Evolutionary conservation across 1,140 invertebrate genomes (phyloP).

Genomic region (Anastrepha ludens): DNA sequence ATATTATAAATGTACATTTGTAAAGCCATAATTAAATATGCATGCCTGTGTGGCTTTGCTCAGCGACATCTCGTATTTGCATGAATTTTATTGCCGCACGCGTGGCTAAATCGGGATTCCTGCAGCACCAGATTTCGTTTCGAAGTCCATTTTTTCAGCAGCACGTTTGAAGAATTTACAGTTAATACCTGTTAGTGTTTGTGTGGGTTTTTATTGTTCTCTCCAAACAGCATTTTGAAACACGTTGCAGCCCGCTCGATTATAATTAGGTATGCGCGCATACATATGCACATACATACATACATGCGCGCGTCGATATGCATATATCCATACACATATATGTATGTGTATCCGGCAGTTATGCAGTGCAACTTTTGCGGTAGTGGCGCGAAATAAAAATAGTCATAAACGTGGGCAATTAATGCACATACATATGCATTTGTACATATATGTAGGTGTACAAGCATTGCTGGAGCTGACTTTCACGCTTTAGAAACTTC

Average conservation of each 20-base stretch:
- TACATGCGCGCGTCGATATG: neutral
- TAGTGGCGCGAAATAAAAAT: too few relatives aligned
- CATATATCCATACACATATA: neutral
- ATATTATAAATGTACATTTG: too few relatives aligned
- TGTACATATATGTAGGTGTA: neutral
- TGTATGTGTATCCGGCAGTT: neutral
- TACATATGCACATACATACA: neutral
- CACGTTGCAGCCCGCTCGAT: neutral
- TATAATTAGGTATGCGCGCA: neutral
- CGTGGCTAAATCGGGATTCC: neutral
- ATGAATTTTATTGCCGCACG: constrained; percentile 46
- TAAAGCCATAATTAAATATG: too few relatives aligned
- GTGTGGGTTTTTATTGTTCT: constrained; percentile 12
- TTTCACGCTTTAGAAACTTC: too few relatives aligned
- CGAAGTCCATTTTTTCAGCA: constrained; percentile 39
- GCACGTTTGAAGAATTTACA: constrained; percentile 38
- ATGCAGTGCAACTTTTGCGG: too few relatives aligned
- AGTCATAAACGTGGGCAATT: too few relatives aligned
- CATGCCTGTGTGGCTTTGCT: neutral
- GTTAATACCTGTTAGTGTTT: constrained; percentile 37
- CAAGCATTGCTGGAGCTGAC: neutral
- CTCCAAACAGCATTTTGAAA: neutral
- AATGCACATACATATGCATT: neutral
- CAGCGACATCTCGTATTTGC: neutral
- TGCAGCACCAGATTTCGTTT: neutral